Evolutionary conservation across 92 coral and sea anemone species (phyloP), one percentile per base, ranked within the genome.

Genomic region (Phenganax stokvisi): DNA sequence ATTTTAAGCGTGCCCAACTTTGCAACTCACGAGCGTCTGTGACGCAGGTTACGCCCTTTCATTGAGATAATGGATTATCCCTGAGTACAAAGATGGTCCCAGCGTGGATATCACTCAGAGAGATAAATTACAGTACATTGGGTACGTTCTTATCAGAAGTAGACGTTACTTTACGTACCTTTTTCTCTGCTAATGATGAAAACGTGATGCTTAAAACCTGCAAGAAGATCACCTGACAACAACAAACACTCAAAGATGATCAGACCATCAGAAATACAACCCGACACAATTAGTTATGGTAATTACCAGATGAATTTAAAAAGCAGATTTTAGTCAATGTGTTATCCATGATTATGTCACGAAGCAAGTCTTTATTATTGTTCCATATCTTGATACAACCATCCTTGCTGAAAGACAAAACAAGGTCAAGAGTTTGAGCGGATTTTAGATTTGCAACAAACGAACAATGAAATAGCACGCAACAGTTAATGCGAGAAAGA

Each of bases 151-250:
- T 67, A 29, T 64, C 83, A 76, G 52, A 17, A 12, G 28, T 10
- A 15, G 10, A 51, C 27, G 63, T 4, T 59, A 28, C 51, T 51
- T 28, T 53, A 37, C 83, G 57, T 75, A 91, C 96, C 89, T 87
- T 85, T 91, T 54, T 78, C 87, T 52, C 79, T 86, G 13, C 90
- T 84, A 72, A 94, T 90, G 47, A 87, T 65, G 59, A 94, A 94
- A 56, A 94, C 84, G 69, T 94, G 98, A 30, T 94, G 88, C 56
- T 92, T 94, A 64, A 92, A 91, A 7, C 98, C 98, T 67, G 92
- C 84, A 0, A 94, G 80, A 52, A 94, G 83, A 69, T 94, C 98
- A 0, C 98, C 98, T 94, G 75, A 76, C 69, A 65, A 29, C 47
- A 56, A 68, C 16, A 17, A 0, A 63, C 28, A 53, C 54, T 25